These are phyloP conservation scores for Melitaea athalia DNA, from an alignment of 2,888 invertebrate genomes.

Conservation along the genomic window DNA sequence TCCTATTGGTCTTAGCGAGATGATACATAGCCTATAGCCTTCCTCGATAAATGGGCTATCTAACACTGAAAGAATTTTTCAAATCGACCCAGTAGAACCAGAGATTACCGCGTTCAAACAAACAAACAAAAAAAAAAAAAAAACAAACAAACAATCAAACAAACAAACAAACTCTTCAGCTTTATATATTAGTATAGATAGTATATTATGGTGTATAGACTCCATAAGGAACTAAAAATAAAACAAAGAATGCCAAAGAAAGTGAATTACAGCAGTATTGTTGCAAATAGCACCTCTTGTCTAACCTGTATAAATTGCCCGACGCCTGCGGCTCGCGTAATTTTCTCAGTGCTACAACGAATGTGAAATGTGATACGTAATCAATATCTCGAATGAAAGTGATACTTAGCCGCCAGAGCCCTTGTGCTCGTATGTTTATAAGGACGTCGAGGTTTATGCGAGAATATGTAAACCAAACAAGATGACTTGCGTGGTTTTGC, in stretches of 20 bases:
- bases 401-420: conserved; percentile 30
- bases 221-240: not conserved
- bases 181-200: no score
- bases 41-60: no score
- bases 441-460: conserved; percentile 8
- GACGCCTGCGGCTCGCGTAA: conserved; percentile 31
- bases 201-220: not conserved
- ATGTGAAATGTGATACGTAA: conserved; percentile 36
- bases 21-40: no score
- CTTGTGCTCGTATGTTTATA: conserved; percentile 29
- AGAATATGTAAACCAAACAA: not conserved
- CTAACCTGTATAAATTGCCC: conserved; percentile 32
- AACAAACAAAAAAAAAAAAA: no score
- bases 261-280: conserved; percentile 37
- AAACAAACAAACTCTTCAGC: no score
- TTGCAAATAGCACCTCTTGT: conserved; percentile 35
- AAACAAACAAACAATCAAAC: no score
- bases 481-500: no score
- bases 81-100: no score
- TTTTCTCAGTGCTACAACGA: conserved; percentile 29
- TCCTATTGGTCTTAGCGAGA: no score
- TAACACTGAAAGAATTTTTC: no score
- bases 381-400: conserved; percentile 31
- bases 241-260: conserved; percentile 42
- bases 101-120: no score